Conservation (phyloP, 1,140 invertebrate species). For the Tribolium madens region DNA sequence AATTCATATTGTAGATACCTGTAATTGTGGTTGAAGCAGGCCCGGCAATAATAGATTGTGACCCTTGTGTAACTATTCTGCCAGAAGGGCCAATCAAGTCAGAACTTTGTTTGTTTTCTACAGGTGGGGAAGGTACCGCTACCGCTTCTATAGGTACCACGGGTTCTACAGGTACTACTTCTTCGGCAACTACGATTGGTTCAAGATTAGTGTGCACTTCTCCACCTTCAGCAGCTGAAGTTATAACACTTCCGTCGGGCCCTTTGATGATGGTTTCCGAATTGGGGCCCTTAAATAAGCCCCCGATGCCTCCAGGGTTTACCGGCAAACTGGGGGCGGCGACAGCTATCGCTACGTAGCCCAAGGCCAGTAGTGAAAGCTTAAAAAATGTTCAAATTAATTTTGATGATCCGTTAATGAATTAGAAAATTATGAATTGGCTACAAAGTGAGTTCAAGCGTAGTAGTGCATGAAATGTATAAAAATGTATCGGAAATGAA, state of each 20-base stretch:
- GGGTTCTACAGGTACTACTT: slow-evolving; percentile 3
- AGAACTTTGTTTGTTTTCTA: slow-evolving; percentile 55
- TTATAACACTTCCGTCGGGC: slow-evolving; percentile 61
- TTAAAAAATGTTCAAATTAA: slow-evolving; percentile 9
- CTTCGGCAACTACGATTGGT: slow-evolving; percentile 56
- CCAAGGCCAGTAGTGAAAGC: slow-evolving; percentile 53
- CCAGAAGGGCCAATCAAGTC: slow-evolving; percentile 61
- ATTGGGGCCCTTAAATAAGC: slow-evolving; percentile 59
- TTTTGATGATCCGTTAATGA: background rate
- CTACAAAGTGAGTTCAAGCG: background rate
- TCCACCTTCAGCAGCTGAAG: slow-evolving; percentile 56
- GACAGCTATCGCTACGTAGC: slow-evolving; percentile 20
- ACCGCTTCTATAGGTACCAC: slow-evolving; percentile 55
- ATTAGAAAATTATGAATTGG: background rate
- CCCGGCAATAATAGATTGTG: slow-evolving; percentile 58
- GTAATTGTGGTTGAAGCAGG: slow-evolving; percentile 61
- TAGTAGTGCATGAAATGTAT: slow-evolving; percentile 1
- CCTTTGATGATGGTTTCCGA: slow-evolving; percentile 61
- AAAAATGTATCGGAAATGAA: background rate
- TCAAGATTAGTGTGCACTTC: slow-evolving; percentile 49
- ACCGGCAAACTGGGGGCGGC: slow-evolving; percentile 35
- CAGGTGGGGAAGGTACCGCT: slow-evolving; percentile 53
- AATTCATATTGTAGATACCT: slow-evolving; percentile 44
- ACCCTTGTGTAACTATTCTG: slow-evolving; percentile 59
- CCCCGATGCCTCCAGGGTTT: slow-evolving; percentile 58